Conservation (phyloP, 2,113 vertebrate genomes). For the Hoplias malabaricus region DNA sequence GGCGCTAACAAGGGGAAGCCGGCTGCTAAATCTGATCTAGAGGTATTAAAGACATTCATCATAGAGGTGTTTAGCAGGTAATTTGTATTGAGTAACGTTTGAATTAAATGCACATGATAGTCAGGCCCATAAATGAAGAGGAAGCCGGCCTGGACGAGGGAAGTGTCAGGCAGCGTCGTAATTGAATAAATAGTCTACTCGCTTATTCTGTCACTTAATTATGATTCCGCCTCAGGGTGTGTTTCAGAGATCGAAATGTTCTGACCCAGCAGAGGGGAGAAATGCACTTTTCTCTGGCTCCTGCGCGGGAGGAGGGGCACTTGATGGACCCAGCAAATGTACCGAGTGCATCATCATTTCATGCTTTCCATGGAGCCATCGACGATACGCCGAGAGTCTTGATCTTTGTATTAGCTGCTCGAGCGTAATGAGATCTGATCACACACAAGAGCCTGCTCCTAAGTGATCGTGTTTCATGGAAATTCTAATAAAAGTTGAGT, state of each 20-base stretch:
- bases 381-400: not conserved
- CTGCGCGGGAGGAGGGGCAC: conserved; percentile 5
- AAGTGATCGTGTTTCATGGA: not conserved
- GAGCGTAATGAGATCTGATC: conserved; percentile 18
- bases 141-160: not conserved
- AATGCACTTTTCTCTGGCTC: conserved; percentile 40
- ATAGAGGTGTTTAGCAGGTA: conserved; percentile 24
- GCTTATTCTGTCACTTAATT: conserved; percentile 54
- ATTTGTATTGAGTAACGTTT: conserved; percentile 36
- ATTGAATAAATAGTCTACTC: conserved; percentile 53
- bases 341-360: conserved; percentile 42
- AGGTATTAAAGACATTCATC: conserved; percentile 55
- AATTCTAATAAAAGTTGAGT: conserved; percentile 6
- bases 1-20: conserved; percentile 43
- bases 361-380: not conserved
- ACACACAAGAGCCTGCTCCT: conserved; percentile 7
- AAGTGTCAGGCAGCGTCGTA: conserved; percentile 23
- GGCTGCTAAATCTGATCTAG: conserved; percentile 54
- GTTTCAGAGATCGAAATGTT: conserved; percentile 48
- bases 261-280: conserved; percentile 48
- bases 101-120: conserved; percentile 30
- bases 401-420: conserved; percentile 14
- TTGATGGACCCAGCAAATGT: conserved; percentile 25
- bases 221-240: conserved; percentile 45
- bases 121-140: conserved; percentile 14